Evolutionary conservation across 2,113 vertebrate species (phyloP), one percentile per base, ranked within the genome.

Genomic region (Pelodiscus sinensis): DNA sequence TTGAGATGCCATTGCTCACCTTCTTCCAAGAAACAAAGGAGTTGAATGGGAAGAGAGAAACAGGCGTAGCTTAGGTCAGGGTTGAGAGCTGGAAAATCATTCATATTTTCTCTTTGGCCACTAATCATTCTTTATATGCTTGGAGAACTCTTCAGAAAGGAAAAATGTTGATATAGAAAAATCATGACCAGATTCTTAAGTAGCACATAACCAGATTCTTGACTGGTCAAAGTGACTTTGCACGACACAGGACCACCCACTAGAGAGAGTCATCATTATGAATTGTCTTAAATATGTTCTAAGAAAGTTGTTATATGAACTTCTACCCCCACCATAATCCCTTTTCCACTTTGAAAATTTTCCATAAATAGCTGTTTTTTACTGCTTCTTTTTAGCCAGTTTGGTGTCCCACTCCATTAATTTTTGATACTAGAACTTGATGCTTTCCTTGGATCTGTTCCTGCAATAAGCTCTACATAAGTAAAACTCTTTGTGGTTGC

Each of bases 91-190:
- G 58, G 77, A 83, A 51, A 86, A 57, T 15, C 51, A 24, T 7
- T 3, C 0, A 0, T 0, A 0, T 78, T 90, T 89, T 75, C 58
- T 92, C 25, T 8, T n/a, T n/a, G 68, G 80, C 35, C 7, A 0
- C 29, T 79, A 7, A 1, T 58, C 57, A 55, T 73, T 44, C 4
- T 81, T 50, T 25, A 65, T 80, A 14, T 65, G 79, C 29, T 88
- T 50, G 62, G 35, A 78, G 15, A 35, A 29, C 5, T 7, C 3
- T 89, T 90, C 2, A 12, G 29, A 78, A 62, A 5, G 8, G 9
- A 93, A 50, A 44, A 10, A 12, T 56, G 3, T 79, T 83, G 8
- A 3, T 89, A 1, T 0, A 90, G 79, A 58, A 14, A 58, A 22
- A 2, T 38, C 35, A n/a, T 5, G 1, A 12, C 4, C 3, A n/a